phyloP scores from a whole-genome alignment of 2,113 vertebrate genomes.

The Nyctereutes procyonoides region DNA sequence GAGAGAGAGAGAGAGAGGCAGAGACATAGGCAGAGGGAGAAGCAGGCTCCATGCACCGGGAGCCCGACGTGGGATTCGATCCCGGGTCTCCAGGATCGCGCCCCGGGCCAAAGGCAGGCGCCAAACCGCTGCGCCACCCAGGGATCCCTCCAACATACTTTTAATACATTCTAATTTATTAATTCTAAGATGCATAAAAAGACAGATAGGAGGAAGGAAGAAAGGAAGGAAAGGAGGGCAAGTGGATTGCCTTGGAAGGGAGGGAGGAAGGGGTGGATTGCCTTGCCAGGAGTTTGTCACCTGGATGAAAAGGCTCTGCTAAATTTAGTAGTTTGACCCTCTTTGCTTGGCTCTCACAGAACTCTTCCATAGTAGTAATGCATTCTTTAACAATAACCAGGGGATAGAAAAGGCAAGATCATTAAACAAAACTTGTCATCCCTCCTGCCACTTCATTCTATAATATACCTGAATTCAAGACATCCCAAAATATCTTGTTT shows the following conservation, averaged over 20 bases:
- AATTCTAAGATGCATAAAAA: background rate
- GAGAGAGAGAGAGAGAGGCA: too few relatives aligned
- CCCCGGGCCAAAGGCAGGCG: too few relatives aligned
- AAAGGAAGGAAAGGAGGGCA: background rate
- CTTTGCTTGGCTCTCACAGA: background rate
- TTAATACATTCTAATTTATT: background rate
- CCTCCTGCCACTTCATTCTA: background rate
- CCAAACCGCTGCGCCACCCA: too few relatives aligned
- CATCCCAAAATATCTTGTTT: background rate
- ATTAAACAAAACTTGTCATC: background rate
- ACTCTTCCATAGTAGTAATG: background rate
- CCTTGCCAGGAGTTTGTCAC: background rate
- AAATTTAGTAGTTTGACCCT: background rate
- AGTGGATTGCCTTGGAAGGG: too few relatives aligned
- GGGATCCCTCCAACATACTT: background rate
- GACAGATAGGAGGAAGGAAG: background rate
- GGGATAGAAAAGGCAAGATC: background rate
- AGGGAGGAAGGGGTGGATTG: background rate
- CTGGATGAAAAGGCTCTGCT: background rate
- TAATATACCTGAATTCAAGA: background rate
- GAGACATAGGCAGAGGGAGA: too few relatives aligned
- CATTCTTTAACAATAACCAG: background rate
- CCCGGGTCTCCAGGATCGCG: too few relatives aligned
- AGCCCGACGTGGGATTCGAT: too few relatives aligned
- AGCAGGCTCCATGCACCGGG: too few relatives aligned